Evolutionary conservation across 2,113 vertebrate genomes (phyloP), one percentile per base, ranked within the genome.

Genomic region (Lathamus discolor): DNA sequence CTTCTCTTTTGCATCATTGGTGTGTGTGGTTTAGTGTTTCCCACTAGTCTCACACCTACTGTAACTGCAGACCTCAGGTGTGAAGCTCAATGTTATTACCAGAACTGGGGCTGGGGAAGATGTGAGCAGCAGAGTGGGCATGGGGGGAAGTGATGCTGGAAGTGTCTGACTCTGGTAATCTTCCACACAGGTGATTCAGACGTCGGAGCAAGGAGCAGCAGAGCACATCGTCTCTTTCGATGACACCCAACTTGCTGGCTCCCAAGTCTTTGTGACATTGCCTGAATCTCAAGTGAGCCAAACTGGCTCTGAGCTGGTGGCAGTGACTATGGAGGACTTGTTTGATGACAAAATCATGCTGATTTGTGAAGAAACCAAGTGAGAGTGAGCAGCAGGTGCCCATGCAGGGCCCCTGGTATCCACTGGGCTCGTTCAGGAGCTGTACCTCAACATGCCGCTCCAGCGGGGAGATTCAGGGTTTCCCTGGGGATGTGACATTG

Each of bases 301-400:
- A 44, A 33, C 91, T 31, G 90, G 96, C 18, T 96, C 98, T 0
- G 98, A 98, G 92, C 98, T 99, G 52, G 97, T 99, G 93, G 97
- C 98, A 1, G 98, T 99, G 93, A 98, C 98, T 20, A 85, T 99
- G 98, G 98, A 98, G 35, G 98, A 99, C n/a, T 96, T 99, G 70
- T 97, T 99, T 81, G 98, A 98, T 66, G 98, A 96, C 25, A 98
- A 98, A 1, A 97, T 99, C 83, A 98, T 98, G 39, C 97, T 99
- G 80, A 98, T 99, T 95, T 98, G 98, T 85, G 98, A 98, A 70
- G 98, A 99, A 82, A 97, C 96, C 43, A 89, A 97, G 33, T 87
- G 92, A 95, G 49, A 18, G 51, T 5, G 82, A 52, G 25, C 2
- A 8, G 14, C 1, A 4, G 43, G 4, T 19, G 24, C 64, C 48